phyloP scores from a whole-genome alignment of 2,797 vertebrate genomes.

The Acestrorhynchus altus region DNA sequence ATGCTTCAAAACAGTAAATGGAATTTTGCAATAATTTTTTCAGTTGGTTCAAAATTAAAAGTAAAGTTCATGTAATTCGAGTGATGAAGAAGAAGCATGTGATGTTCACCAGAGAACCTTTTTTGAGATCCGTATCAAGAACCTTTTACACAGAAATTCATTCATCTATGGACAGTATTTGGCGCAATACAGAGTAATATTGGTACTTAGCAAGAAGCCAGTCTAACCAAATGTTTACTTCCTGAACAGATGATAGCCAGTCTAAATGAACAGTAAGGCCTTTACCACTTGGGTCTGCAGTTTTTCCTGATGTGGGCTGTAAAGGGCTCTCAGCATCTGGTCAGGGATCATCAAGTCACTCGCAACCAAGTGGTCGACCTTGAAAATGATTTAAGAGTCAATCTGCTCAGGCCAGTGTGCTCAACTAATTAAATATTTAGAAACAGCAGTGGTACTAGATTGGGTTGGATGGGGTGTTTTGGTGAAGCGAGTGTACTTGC shows the following conservation, averaged over 20 bases:
- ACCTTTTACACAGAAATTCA: too few relatives aligned
- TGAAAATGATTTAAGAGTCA: background rate
- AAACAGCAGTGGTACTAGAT: background rate
- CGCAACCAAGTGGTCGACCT: background rate
- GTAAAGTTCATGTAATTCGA: too few relatives aligned
- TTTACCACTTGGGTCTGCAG: background rate
- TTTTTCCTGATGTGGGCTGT: constrained; percentile 4
- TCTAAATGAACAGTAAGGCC: background rate
- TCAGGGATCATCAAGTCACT: background rate
- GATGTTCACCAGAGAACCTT: too few relatives aligned
- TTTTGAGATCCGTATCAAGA: too few relatives aligned
- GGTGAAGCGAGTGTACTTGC: background rate
- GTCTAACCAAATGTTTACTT: too few relatives aligned
- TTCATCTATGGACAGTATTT: too few relatives aligned
- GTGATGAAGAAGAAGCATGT: too few relatives aligned
- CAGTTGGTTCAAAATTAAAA: too few relatives aligned
- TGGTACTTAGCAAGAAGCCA: too few relatives aligned
- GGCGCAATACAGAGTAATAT: too few relatives aligned
- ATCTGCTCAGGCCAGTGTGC: background rate
- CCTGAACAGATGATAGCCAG: background rate
- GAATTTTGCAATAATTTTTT: too few relatives aligned
- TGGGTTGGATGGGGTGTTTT: background rate
- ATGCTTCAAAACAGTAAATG: too few relatives aligned
- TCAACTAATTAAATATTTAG: constrained; percentile 3
- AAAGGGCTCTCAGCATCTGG: constrained; percentile 7